Percentiles rank a stretch among this genome's conserved stretches.
These are phyloP conservation scores for Poecilobothrus nobilitatus DNA, from an alignment of 2,888 invertebrate genomes.

Conservation along the genomic window DNA sequence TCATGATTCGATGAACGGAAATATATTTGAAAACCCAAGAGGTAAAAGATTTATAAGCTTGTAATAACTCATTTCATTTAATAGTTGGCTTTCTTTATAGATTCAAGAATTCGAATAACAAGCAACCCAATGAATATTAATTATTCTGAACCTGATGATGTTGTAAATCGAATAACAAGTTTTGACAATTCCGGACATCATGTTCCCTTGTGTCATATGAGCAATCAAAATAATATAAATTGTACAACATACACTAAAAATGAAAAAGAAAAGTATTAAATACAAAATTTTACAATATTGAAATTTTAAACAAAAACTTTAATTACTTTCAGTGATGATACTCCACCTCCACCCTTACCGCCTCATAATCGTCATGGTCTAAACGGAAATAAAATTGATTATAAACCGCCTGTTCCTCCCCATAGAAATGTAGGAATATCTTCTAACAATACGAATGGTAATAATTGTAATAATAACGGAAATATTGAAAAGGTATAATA, in stretches of 20 bases:
- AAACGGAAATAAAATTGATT: slow-evolving; percentile 54
- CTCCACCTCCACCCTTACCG: slow-evolving; percentile 46
- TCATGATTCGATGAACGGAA: slow-evolving; percentile 28
- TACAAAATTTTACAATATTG: not conserved
- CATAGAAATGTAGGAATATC: slow-evolving; percentile 65
- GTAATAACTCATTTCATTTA: not conserved
- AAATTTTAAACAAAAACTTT: not conserved
- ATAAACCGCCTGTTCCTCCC: slow-evolving; percentile 82
- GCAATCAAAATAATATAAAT: slow-evolving; percentile 32
- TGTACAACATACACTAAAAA: slow-evolving; percentile 66
- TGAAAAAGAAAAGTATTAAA: slow-evolving; percentile 34
- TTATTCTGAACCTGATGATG: slow-evolving; percentile 59
- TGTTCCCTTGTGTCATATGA: slow-evolving; percentile 35
- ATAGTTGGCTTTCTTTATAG: too few species aligned
- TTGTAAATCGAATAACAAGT: slow-evolving; percentile 51
- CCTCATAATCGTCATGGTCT: slow-evolving; percentile 43
- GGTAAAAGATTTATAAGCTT: slow-evolving; percentile 19
- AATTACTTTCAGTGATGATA: slow-evolving; percentile 40
- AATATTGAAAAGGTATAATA: slow-evolving; percentile 24
- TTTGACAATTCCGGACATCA: slow-evolving; percentile 55
- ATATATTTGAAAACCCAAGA: slow-evolving; percentile 28
- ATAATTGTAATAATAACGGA: slow-evolving; percentile 22
- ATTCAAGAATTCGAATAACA: slow-evolving; percentile 60
- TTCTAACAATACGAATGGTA: slow-evolving; percentile 44
- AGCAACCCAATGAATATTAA: slow-evolving; percentile 66